Conservation (phyloP, 2,113 vertebrate genomes). For the Pangasianodon hypophthalmus region DNA sequence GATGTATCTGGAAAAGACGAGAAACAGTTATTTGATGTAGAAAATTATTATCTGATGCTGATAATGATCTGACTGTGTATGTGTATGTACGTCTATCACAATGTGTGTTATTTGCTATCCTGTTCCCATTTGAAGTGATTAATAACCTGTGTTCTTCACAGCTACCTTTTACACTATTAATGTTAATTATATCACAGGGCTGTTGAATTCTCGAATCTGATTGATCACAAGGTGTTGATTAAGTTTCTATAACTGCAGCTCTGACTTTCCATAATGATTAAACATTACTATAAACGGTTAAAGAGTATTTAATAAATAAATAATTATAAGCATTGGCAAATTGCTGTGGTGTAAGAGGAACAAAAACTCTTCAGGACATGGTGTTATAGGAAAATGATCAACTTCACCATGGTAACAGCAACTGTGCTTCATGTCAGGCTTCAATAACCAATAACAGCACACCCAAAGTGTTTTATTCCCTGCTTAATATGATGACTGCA, state of each 20-base stretch:
- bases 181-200: not conserved
- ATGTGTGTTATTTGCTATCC: not conserved
- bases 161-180: not conserved
- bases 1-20: constrained; percentile 45
- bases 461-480: not conserved
- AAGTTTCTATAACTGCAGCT: not conserved
- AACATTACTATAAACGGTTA: not conserved
- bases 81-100: not conserved
- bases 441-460: not conserved
- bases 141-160: not conserved
- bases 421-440: not conserved
- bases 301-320: not conserved
- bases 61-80: not conserved
- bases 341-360: not conserved
- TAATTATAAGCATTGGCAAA: not conserved
- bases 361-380: not conserved
- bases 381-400: not conserved
- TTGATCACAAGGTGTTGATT: not conserved
- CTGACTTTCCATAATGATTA: not conserved
- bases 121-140: not conserved
- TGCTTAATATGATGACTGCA: not conserved
- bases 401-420: not conserved
- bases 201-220: not conserved
- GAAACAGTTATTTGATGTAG: not conserved
- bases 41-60: not conserved